Conservation (phyloP, 2,113 vertebrate genomes). For the Pseudolaguvia tuberculata region DNA sequence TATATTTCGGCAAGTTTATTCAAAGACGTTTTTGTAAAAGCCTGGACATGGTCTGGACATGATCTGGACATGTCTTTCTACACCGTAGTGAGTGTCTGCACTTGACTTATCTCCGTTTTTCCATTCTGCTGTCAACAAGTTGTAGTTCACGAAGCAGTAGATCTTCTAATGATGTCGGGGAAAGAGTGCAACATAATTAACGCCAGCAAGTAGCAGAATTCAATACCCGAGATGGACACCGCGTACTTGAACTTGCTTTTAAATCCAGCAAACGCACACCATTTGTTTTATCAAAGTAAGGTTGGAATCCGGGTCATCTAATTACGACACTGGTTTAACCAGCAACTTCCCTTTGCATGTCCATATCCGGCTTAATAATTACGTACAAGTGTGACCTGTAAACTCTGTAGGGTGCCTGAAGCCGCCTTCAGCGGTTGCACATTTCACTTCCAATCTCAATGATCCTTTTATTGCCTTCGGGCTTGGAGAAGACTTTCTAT, state of each 20-base stretch:
- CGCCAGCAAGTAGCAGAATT: conserved; percentile 22
- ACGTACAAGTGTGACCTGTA: conserved; percentile 34
- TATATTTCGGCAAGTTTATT: conserved; percentile 16
- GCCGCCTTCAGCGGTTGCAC: conserved; percentile 23
- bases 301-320: conserved; percentile 1
- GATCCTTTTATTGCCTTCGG: too few relatives aligned
- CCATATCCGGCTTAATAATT: conserved; percentile 36
- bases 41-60: not conserved
- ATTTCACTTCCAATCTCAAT: not conserved
- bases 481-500: conserved; percentile 11
- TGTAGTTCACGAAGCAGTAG: conserved; percentile 27
- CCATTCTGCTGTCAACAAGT: conserved; percentile 35
- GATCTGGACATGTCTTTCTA: not conserved
- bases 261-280: not conserved
- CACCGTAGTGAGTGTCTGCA: conserved; percentile 10
- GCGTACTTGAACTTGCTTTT: not conserved
- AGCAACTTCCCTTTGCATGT: conserved; percentile 14
- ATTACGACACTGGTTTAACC: conserved; percentile 12
- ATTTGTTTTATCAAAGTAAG: conserved; percentile 10
- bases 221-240: conserved; percentile 14
- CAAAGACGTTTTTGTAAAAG: conserved; percentile 3
- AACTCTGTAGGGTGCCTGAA: not conserved
- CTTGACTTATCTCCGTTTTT: conserved; percentile 9
- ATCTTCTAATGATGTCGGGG: conserved; percentile 25
- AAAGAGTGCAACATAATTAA: conserved; percentile 39